These are phyloP conservation scores for Orchesellides sinensis DNA, from an alignment of 2,888 invertebrate genomes.

Conservation along the genomic window DNA sequence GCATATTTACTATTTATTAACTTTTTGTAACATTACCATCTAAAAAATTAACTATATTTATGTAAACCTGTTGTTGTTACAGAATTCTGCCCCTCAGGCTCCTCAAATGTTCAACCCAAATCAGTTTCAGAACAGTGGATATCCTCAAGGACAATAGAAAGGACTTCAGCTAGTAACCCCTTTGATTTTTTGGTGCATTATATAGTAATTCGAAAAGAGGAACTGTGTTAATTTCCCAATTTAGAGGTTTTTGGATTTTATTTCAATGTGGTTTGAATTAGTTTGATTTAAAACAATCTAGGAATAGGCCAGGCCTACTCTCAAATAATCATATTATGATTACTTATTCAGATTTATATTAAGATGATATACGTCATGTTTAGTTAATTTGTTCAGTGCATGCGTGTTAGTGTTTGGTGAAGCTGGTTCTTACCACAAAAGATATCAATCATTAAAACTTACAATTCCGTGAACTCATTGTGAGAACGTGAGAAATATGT, in stretches of 20 bases:
- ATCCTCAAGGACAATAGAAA: slow-evolving; percentile 50
- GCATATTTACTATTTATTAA: too few relatives aligned
- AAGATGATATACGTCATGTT: background rate
- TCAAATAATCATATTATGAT: too few relatives aligned
- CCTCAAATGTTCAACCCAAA: slow-evolving; percentile 76
- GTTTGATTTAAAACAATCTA: too few relatives aligned
- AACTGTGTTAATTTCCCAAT: slow-evolving; percentile 2
- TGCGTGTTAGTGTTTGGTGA: slow-evolving; percentile 34
- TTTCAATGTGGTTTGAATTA: background rate
- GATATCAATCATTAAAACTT: background rate
- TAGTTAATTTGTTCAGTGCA: background rate
- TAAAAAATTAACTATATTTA: background rate
- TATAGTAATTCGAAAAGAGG: background rate
- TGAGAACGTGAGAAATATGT: slow-evolving; percentile 14
- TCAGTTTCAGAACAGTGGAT: slow-evolving; percentile 58
- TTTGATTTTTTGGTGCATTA: background rate
- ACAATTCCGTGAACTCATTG: slow-evolving; percentile 2
- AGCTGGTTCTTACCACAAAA: slow-evolving; percentile 37
- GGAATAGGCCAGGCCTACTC: too few relatives aligned
- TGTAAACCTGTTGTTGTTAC: background rate
- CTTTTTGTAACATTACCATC: background rate
- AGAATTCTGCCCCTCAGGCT: slow-evolving; percentile 45
- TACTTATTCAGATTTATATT: background rate
- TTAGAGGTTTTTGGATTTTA: slow-evolving; percentile 9
- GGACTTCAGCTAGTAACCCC: too few relatives aligned